Evolutionary conservation across 2,797 vertebrate genomes (phyloP).

Genomic region (Intellagama lesueurii): DNA sequence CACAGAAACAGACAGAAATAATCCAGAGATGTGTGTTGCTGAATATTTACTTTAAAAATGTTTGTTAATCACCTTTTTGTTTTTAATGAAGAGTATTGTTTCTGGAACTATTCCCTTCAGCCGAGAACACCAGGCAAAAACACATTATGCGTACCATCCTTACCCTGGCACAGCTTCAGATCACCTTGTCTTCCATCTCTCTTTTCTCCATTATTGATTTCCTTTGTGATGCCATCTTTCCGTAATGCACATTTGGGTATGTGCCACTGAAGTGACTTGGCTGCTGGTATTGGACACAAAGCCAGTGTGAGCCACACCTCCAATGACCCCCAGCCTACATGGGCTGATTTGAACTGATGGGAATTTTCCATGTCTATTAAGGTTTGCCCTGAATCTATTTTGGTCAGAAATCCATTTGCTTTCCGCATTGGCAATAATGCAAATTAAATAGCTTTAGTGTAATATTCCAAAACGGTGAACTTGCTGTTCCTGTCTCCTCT

Average conservation of each 20-base stretch:
- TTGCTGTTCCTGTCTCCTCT: neutral
- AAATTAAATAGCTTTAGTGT: constrained; percentile 38
- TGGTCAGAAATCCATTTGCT: constrained; percentile 17
- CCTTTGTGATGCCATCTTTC: neutral
- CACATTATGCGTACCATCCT: neutral
- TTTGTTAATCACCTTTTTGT: neutral
- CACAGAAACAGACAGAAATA: neutral
- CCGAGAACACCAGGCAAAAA: neutral
- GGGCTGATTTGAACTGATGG: constrained; percentile 31
- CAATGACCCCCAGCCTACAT: neutral
- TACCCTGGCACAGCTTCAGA: constrained; percentile 5
- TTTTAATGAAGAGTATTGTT: neutral
- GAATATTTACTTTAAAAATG: neutral
- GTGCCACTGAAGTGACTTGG: neutral
- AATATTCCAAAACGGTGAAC: constrained; percentile 44
- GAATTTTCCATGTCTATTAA: constrained; percentile 31
- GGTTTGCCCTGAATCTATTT: neutral
- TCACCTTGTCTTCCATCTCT: neutral
- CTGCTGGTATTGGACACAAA: constrained; percentile 26
- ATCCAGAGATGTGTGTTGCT: neutral
- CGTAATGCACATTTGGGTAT: neutral
- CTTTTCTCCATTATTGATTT: neutral
- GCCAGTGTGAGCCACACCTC: neutral
- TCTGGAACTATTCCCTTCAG: neutral
- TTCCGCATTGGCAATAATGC: neutral